phyloP scores from a whole-genome alignment of 2,113 vertebrate genomes.

The Hyla sarda region DNA sequence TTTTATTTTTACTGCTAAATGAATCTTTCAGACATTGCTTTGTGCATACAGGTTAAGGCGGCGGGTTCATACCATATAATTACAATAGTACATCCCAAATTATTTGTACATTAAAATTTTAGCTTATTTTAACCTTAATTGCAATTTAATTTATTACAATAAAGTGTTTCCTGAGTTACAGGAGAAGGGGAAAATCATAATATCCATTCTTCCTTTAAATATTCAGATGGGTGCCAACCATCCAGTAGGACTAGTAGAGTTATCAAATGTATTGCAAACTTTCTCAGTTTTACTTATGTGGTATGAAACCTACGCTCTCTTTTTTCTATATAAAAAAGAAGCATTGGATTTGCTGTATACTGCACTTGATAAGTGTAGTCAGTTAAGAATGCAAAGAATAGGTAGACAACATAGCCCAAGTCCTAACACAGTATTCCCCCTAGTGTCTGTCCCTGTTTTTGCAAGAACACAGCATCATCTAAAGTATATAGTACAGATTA shows the following conservation, averaged over 20 bases:
- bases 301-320: not conserved
- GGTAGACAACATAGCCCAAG: not conserved
- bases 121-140: too few species aligned
- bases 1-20: too few species aligned
- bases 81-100: too few species aligned
- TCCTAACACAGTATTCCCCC: slow-evolving; percentile 38
- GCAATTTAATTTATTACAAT: not conserved
- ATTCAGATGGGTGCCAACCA: not conserved
- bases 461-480: not conserved
- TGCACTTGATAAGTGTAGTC: not conserved
- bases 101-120: too few species aligned
- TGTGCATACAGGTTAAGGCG: too few species aligned
- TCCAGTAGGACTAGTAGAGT: not conserved
- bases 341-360: not conserved
- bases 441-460: slow-evolving; percentile 25
- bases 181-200: not conserved
- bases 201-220: not conserved
- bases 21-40: too few species aligned
- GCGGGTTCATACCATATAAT: too few species aligned
- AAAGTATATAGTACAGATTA: not conserved
- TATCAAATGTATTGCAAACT: not conserved
- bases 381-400: not conserved
- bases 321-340: not conserved
- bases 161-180: not conserved
- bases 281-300: not conserved